Conservation (phyloP, 2,797 vertebrate genomes). For the Pipistrellus nathusii region DNA sequence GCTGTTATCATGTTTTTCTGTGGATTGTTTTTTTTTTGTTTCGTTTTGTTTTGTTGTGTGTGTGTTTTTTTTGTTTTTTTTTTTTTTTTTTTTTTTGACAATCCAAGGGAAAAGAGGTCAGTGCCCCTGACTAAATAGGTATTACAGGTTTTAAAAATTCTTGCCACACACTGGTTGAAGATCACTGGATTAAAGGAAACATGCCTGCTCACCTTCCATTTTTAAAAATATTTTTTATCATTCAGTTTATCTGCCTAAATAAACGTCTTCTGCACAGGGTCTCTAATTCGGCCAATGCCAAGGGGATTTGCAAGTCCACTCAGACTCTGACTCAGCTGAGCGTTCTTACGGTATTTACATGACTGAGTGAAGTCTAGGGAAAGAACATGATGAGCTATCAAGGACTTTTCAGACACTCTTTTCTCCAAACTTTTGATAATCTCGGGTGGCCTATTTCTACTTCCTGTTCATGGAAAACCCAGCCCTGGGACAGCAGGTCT, state of each 20-base stretch:
- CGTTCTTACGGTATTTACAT: neutral
- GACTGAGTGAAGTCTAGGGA: neutral
- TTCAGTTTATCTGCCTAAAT: constrained; percentile 56
- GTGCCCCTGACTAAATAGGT: neutral
- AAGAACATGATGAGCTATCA: neutral
- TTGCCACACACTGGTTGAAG: neutral
- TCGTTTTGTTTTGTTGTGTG: too few relatives aligned
- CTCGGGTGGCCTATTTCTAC: neutral
- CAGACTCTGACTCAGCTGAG: neutral
- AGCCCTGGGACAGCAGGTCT: neutral
- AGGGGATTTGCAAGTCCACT: constrained; percentile 52
- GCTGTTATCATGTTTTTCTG: neutral
- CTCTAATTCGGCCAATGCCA: constrained; percentile 8
- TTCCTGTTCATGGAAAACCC: constrained; percentile 51
- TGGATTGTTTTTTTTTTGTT: neutral
- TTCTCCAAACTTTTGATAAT: constrained; percentile 36
- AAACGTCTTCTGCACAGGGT: neutral
- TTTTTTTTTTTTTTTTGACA: neutral
- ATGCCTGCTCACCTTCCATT: constrained; percentile 34
- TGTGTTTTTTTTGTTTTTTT: too few relatives aligned
- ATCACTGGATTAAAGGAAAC: neutral
- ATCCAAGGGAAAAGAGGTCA: neutral
- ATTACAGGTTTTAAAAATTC: neutral
- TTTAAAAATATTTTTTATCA: neutral
- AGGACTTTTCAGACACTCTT: constrained; percentile 49